Conservation (phyloP, 2,797 vertebrate genomes). For the Masticophis lateralis region DNA sequence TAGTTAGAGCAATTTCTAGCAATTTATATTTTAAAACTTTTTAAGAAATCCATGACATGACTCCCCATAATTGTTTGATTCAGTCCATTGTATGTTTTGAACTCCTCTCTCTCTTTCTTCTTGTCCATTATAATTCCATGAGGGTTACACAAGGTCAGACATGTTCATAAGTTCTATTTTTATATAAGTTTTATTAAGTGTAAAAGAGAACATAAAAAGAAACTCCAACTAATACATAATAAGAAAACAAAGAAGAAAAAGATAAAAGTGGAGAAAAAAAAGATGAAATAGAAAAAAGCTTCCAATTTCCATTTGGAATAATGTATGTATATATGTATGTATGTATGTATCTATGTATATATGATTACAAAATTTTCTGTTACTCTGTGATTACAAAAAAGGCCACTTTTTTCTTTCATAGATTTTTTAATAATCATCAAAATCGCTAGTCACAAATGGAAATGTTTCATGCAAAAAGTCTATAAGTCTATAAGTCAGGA, state of each 20-base stretch:
- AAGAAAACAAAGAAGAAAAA: not conserved
- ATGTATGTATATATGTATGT: not conserved
- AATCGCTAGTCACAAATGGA: not conserved
- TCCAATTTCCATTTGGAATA: not conserved
- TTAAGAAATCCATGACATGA: not conserved
- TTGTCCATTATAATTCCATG: not conserved
- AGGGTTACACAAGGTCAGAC: not conserved
- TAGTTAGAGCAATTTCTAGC: not conserved
- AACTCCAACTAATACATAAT: not conserved
- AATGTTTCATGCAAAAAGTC: not conserved
- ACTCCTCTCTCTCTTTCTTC: accelerated
- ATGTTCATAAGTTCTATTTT: not conserved
- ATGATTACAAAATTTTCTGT: not conserved
- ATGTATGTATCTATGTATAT: not conserved
- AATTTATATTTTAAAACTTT: conserved; percentile 27
- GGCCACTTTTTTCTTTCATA: not conserved
- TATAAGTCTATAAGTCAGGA: not conserved
- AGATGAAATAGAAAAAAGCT: not conserved
- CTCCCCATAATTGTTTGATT: conserved; percentile 16
- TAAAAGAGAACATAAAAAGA: not conserved
- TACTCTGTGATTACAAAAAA: not conserved
- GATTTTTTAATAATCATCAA: not conserved
- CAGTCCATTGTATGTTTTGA: conserved; percentile 14
- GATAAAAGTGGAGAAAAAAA: not conserved
- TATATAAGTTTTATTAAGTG: not conserved